A percentile compares a stretch with the other conserved stretches of the same genome.
Conservation (phyloP, 2,113 vertebrate genomes). For the Cairina moschata region DNA sequence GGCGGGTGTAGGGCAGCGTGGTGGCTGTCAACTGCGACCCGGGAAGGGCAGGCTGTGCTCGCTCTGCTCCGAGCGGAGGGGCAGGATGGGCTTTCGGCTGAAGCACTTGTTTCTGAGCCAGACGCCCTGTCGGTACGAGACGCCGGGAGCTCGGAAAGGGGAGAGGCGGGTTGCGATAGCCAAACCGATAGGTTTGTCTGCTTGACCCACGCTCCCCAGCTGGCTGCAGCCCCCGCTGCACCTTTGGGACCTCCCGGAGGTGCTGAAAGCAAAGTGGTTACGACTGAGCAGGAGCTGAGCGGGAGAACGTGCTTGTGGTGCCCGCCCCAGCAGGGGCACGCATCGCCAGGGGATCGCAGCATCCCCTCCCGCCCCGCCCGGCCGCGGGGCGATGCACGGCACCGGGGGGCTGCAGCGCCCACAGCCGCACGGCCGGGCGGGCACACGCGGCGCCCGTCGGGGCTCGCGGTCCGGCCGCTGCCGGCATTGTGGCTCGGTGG, state of each 20-base stretch:
- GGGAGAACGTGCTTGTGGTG: background rate
- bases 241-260: background rate
- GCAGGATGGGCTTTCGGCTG: background rate
- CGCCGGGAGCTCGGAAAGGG: background rate
- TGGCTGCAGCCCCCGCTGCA: background rate
- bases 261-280: background rate
- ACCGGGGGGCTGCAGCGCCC: background rate
- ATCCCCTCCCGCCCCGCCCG: background rate
- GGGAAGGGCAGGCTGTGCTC: background rate
- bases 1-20: background rate
- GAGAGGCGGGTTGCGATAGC: background rate
- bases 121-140: background rate
- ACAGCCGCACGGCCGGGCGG: background rate
- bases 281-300: background rate
- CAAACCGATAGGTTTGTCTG: accelerated
- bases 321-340: background rate
- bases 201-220: background rate
- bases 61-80: background rate
- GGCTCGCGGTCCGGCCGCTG: background rate
- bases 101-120: background rate
- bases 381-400: no score
- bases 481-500: accelerated
- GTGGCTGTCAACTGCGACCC: background rate
- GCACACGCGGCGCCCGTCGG: accelerated
- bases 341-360: background rate